Evolutionary conservation across 1,140 invertebrate genomes (phyloP).

Genomic region (Lepidurus arcticus): DNA sequence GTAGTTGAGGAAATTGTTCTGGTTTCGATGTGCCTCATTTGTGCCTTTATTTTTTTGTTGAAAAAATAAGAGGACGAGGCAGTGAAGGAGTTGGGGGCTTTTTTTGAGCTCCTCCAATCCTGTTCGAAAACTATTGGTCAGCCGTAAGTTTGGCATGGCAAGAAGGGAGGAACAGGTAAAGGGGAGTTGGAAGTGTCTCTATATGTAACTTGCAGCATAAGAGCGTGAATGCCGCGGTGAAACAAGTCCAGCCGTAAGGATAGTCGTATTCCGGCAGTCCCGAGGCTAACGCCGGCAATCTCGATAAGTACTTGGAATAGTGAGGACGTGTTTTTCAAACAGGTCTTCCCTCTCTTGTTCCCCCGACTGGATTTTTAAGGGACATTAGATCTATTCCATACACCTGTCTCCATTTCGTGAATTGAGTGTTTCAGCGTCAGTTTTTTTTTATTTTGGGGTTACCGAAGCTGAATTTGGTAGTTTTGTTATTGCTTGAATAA

Average conservation of each 20-base stretch:
- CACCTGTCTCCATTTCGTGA: not conserved
- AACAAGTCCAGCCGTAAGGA: not conserved
- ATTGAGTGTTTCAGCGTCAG: not conserved
- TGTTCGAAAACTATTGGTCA: slow-evolving; percentile 16
- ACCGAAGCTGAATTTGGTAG: not conserved
- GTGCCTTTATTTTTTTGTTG: slow-evolving; percentile 34
- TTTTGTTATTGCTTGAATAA: not conserved
- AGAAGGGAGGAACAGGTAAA: slow-evolving; percentile 21
- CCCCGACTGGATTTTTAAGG: not conserved
- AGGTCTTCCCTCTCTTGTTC: not conserved
- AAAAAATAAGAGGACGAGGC: not conserved
- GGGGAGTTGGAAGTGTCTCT: not conserved
- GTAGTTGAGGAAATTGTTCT: slow-evolving; percentile 34
- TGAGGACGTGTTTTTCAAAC: slow-evolving; percentile 21
- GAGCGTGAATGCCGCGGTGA: slow-evolving; percentile 16
- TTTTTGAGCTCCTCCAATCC: slow-evolving; percentile 4
- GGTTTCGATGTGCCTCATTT: slow-evolving; percentile 35
- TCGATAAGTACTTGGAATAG: slow-evolving; percentile 15
- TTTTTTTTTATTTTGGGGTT: not conserved
- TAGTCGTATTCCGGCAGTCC: slow-evolving; percentile 17
- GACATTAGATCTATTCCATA: not conserved
- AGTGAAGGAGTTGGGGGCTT: not conserved
- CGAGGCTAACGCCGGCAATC: slow-evolving; percentile 16
- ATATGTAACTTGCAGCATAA: slow-evolving; percentile 15
- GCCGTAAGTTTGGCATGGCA: not conserved